A percentile compares a stretch with the other conserved stretches of the same genome.
Evolutionary conservation across 2,888 invertebrate species (phyloP).

Genomic region (Plutella xylostella): DNA sequence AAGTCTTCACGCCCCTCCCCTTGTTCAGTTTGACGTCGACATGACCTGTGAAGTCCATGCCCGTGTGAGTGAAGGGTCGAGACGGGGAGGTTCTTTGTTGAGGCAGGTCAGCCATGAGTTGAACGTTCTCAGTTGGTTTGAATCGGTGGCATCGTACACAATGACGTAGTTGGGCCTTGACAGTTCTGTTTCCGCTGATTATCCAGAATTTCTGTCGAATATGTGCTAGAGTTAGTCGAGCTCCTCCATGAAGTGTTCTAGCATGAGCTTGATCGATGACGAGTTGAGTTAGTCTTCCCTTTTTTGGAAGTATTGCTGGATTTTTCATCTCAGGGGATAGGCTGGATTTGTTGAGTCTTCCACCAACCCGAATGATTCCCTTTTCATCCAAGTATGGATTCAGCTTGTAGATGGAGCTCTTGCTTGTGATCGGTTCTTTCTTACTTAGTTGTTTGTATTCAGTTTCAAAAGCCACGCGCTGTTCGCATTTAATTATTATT

Average conservation of each 20-base stretch:
- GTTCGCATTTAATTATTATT: not conserved
- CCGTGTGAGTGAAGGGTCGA: not conserved
- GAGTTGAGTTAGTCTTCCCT: not conserved
- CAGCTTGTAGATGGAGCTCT: not conserved
- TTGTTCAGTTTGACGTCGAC: constrained; percentile 8
- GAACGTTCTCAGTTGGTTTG: not conserved
- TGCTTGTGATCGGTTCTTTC: not conserved
- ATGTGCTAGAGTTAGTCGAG: not conserved
- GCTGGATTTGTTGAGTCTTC: not conserved
- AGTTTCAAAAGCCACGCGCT: not conserved
- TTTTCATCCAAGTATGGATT: constrained; percentile 2
- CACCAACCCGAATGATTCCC: constrained; percentile 3
- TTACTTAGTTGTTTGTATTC: not conserved
- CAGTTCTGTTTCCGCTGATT: not conserved
- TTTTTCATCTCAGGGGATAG: not conserved
- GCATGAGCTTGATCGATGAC: not conserved
- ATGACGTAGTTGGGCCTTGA: not conserved
- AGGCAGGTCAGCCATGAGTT: constrained; percentile 3
- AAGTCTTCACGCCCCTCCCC: constrained; percentile 3
- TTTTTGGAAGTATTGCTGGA: not conserved
- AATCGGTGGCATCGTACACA: not conserved
- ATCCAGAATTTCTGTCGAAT: constrained; percentile 2
- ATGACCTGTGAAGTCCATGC: constrained; percentile 10
- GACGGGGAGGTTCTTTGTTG: not conserved
- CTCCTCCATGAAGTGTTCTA: not conserved